Evolutionary conservation across 2,888 invertebrate species (phyloP), one percentile per base, ranked within the genome.

Genomic region (Megamerina dolium): DNA sequence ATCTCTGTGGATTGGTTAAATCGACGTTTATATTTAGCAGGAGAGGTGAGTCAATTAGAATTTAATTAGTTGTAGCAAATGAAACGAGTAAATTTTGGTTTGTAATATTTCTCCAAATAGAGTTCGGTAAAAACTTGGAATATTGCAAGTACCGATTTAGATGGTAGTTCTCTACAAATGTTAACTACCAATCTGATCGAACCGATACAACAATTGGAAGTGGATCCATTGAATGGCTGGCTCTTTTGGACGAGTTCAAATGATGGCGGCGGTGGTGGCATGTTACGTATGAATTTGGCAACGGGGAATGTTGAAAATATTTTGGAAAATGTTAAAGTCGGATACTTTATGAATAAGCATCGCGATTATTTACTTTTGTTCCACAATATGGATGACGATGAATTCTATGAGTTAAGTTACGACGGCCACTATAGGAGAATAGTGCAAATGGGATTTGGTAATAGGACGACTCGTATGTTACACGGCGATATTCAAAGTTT

Each of bases 211-310:
- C 87, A 89, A 59, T 79, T 95, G 54, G 85, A 90, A 73, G 87
- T 92, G 1, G 95, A 95, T 74, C 90, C 95, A 23, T 83, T 87
- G 59, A 94, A 94, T 67, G 95, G 94, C 6, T 92, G 85, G 68
- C 70, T 93, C 19, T 93, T 90, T 67, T 91, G 87, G 84, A 79
- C 49, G 3, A 47, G 54, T 18, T 39, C n/a, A 16, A 32, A 21
- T 8, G 32, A 5, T 4, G 45, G 30, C 8, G 35, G 62, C 5
- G 8, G 27, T 12, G 27, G 27, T 5, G 31, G 31, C 31, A 31
- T 31, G 3, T 14, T 12, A 14, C 33, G 63, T 1, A 39, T 58
- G n/a, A 55, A 64, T 46, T 12, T 61, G 17, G 41, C 48, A 2
- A 49, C 45, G 2, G 41, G 39, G 4, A 10, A 23, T 5, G 8